Conservation (phyloP, 2,888 invertebrate genomes). For the Taphrorychus bicolor region DNA sequence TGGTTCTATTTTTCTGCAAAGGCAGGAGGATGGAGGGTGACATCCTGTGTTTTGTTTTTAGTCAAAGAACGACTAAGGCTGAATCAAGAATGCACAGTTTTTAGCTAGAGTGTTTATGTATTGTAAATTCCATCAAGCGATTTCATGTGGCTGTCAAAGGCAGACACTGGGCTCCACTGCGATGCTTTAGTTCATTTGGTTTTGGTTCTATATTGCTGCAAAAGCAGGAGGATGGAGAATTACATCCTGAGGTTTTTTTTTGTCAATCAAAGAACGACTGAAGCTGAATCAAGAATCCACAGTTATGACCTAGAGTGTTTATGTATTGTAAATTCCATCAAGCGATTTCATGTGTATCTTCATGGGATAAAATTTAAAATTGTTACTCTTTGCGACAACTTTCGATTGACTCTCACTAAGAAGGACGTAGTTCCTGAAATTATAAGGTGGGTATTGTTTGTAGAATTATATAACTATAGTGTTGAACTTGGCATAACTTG, state of each 20-base stretch:
- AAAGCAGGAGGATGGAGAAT: constrained; percentile 43
- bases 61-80: constrained; percentile 45
- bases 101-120: constrained; percentile 47
- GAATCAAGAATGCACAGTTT: constrained; percentile 50
- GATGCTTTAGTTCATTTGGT: constrained; percentile 52
- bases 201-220: constrained; percentile 52
- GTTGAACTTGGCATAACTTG: too few relatives aligned
- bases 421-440: too few relatives aligned
- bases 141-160: too few relatives aligned
- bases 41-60: constrained; percentile 52
- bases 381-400: neutral
- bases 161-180: constrained; percentile 52
- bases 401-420: too few relatives aligned
- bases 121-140: constrained; percentile 40
- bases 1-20: constrained; percentile 51
- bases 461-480: constrained; percentile 1
- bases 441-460: neutral
- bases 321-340: constrained; percentile 42
- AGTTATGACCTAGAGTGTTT: constrained; percentile 50
- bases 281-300: constrained; percentile 47
- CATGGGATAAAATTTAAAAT: neutral
- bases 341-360: neutral
- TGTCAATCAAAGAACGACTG: constrained; percentile 49
- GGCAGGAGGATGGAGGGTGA: constrained; percentile 44
- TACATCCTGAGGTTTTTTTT: constrained; percentile 51